A percentile compares a stretch with the other conserved stretches of the same genome.
Evolutionary conservation across 2,113 vertebrate species (phyloP).

Genomic region (Tapirus terrestris): DNA sequence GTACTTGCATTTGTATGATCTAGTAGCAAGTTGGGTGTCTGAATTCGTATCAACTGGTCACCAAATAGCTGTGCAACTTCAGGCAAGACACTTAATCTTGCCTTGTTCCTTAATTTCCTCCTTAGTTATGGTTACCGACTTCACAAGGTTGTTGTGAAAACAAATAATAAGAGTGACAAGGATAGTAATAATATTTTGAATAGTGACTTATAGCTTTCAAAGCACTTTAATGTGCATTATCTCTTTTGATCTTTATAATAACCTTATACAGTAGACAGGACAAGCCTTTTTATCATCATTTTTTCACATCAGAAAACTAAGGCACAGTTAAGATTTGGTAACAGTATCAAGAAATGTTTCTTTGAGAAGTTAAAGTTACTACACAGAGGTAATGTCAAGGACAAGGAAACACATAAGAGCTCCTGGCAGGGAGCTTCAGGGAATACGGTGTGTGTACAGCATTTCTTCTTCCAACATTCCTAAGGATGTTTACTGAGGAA

Average conservation of each 20-base stretch:
- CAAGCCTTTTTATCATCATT: not conserved
- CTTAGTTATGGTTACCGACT: not conserved
- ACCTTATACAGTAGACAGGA: not conserved
- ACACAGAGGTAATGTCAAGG: not conserved
- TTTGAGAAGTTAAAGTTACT: not conserved
- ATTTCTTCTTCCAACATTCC: not conserved
- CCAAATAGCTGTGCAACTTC: not conserved
- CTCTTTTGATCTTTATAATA: conserved; percentile 30
- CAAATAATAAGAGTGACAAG: conserved; percentile 35
- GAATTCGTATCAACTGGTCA: not conserved
- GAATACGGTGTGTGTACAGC: not conserved
- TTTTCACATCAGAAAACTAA: conserved; percentile 4
- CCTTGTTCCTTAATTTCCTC: conserved; percentile 15
- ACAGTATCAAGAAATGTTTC: not conserved
- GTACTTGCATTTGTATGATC: not conserved
- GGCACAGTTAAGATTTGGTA: not conserved
- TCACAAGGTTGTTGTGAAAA: conserved; percentile 64
- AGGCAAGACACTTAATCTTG: not conserved
- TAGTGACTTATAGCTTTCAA: conserved; percentile 36
- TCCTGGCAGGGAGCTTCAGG: not conserved
- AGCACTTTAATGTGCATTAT: not conserved
- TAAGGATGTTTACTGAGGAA: not conserved
- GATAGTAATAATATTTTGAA: conserved; percentile 66
- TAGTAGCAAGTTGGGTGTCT: not conserved
- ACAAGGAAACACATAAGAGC: not conserved